A percentile compares a stretch with the other conserved stretches of the same genome.
phyloP scores from a whole-genome alignment of 1,140 invertebrate species.

The Spodoptera litura region DNA sequence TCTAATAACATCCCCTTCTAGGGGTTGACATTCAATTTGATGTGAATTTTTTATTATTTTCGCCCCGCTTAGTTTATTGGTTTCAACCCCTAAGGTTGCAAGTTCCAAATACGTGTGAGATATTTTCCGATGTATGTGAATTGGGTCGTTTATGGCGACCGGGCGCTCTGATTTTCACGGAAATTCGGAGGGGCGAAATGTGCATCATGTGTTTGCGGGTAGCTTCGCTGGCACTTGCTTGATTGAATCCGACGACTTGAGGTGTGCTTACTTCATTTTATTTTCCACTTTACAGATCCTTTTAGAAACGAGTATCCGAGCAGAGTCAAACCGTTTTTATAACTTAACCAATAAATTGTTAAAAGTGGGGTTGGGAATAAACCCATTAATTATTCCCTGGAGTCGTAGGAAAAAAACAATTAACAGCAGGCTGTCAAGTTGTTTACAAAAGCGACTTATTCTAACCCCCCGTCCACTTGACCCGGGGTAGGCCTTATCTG shows the following conservation, averaged over 20 bases:
- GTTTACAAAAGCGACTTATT: too few relatives aligned
- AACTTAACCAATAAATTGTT: too few relatives aligned
- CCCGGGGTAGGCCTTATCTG: not conserved
- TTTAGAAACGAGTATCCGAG: too few relatives aligned
- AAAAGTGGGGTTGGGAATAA: too few relatives aligned
- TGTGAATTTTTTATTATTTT: conserved; percentile 49
- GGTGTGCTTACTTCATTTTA: not conserved
- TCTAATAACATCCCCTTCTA: conserved; percentile 51
- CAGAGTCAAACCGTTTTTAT: too few relatives aligned
- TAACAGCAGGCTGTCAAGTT: too few relatives aligned
- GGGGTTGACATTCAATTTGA: conserved; percentile 48
- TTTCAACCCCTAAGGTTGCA: conserved; percentile 32
- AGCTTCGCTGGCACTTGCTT: conserved; percentile 2
- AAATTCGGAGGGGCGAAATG: not conserved
- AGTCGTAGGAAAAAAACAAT: too few relatives aligned
- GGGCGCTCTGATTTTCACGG: not conserved
- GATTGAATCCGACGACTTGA: conserved; percentile 17
- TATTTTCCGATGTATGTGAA: conserved; percentile 30
- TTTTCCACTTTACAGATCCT: too few relatives aligned
- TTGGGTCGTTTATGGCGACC: not conserved
- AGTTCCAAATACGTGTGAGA: conserved; percentile 23
- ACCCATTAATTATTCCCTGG: too few relatives aligned
- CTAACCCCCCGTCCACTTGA: too few relatives aligned
- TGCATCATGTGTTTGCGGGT: conserved; percentile 15
- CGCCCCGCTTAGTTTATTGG: conserved; percentile 36